Evolutionary conservation across 1,140 invertebrate genomes (phyloP), one percentile per base, ranked within the genome.

Genomic region (Phocides pigmalion): DNA sequence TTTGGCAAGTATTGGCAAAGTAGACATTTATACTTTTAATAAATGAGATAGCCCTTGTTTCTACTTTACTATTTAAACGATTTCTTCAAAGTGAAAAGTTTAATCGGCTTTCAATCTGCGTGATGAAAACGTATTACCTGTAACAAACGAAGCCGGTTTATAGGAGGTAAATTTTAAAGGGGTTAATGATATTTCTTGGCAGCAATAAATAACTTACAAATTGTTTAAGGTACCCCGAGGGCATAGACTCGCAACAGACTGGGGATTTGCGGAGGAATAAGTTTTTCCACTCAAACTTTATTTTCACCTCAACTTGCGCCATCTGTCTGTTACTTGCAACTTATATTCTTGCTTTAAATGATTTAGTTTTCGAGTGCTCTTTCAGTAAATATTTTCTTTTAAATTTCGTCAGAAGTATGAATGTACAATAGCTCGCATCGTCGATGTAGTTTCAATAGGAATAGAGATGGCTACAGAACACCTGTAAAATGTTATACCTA

Each of bases 211-310:
- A 89, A 87, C 80, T 87, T 85, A 87, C 81, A 86, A 89, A 89
- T 89, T 87, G 84, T 87, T 87, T 82, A 86, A 89, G 81, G 83
- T 82, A 76, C 79, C 84, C 84, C 78, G 77, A 64, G 82, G 84
- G 82, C 74, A 82, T 66, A 80, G 81, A 82, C 78, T 75, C 67
- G 72, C 66, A 72, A 66, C 77, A 78, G 73, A 69, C 81, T 74
- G 76, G 66, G 78, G 84, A 82, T 87, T 87, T 78, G 79, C 65
- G 74, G 72, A 74, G 70, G 87, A 83, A 85, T 84, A 90, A 90
- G 77, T 90, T 90, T 89, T 90, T 89, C 82, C 81, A 89, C 88
- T 88, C 84, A 86, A 90, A 89, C 84, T 90, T 90, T 90, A 89
- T 90, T 90, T 84, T 85, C 84, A 90, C 86, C 88, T 90, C 84